Percentiles rank a stretch among this genome's conserved stretches.
These are phyloP conservation scores for Rhagium mordax DNA, from an alignment of 2,888 invertebrate genomes.

Conservation along the genomic window DNA sequence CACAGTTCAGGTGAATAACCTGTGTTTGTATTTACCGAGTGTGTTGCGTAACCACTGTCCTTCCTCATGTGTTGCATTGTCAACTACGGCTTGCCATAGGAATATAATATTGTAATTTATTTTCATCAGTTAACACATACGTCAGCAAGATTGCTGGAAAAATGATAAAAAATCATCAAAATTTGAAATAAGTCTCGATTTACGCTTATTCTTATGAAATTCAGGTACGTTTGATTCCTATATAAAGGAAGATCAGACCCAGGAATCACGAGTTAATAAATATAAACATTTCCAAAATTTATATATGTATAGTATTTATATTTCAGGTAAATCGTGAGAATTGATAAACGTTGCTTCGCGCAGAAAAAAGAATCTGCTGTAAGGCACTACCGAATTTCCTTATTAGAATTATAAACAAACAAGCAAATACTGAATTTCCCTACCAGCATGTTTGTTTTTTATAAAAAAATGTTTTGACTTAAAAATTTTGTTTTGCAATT, in stretches of 20 bases:
- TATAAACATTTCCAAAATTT: neutral
- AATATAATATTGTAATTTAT: constrained; percentile 18
- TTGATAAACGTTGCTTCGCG: no score
- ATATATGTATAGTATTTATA: no score
- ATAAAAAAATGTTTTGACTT: no score
- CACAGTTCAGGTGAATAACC: constrained; percentile 69
- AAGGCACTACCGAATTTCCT: no score
- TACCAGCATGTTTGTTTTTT: no score
- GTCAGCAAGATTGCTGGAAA: neutral
- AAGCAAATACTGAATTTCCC: no score
- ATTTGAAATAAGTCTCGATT: neutral
- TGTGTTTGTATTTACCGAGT: constrained; percentile 64
- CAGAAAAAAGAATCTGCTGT: no score
- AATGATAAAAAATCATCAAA: neutral
- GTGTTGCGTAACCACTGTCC: constrained; percentile 67
- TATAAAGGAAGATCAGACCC: neutral
- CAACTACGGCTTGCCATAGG: constrained; percentile 19
- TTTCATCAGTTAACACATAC: constrained; percentile 4
- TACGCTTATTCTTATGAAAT: neutral
- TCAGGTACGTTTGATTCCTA: neutral
- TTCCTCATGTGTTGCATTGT: constrained; percentile 57
- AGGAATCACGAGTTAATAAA: neutral
- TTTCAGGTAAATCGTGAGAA: no score
- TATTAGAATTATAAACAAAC: no score
- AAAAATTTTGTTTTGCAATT: no score